A percentile compares a stretch with the other conserved stretches of the same genome.
Evolutionary conservation across 2,113 vertebrate genomes (phyloP).

Genomic region (Brachypodius melanocephalos): DNA sequence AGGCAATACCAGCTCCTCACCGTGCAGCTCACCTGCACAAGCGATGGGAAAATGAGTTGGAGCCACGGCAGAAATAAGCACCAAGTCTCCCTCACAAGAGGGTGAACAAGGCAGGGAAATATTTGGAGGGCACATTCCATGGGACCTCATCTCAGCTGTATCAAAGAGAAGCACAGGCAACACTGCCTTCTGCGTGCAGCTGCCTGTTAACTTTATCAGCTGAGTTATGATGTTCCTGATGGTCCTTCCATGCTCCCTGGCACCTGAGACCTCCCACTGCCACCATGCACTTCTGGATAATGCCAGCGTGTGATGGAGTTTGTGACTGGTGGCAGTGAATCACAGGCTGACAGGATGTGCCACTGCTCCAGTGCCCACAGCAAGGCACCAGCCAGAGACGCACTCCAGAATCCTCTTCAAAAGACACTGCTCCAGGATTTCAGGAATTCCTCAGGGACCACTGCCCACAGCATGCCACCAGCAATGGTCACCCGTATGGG

Average conservation of each 20-base stretch:
- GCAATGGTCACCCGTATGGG: neutral
- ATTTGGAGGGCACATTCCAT: neutral
- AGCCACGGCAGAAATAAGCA: neutral
- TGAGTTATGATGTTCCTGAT: neutral
- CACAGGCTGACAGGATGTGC: constrained; percentile 2
- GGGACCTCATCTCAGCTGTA: neutral
- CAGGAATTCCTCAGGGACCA: neutral
- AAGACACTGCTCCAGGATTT: neutral
- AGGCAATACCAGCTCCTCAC: neutral
- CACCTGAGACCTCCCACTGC: neutral
- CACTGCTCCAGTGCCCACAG: neutral
- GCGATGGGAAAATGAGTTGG: neutral
- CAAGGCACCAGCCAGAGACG: neutral
- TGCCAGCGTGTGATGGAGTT: neutral
- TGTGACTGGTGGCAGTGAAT: neutral
- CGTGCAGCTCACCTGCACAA: neutral
- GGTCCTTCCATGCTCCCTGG: neutral
- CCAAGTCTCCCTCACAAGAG: rapidly evolving
- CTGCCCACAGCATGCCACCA: neutral
- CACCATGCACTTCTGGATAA: neutral
- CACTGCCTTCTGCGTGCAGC: neutral
- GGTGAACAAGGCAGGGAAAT: neutral
- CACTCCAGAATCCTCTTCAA: neutral
- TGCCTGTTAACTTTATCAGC: neutral
- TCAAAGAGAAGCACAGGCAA: neutral